These are phyloP conservation scores for Pandemis corylana DNA, from an alignment of 2,888 invertebrate species.

Conservation along the genomic window DNA sequence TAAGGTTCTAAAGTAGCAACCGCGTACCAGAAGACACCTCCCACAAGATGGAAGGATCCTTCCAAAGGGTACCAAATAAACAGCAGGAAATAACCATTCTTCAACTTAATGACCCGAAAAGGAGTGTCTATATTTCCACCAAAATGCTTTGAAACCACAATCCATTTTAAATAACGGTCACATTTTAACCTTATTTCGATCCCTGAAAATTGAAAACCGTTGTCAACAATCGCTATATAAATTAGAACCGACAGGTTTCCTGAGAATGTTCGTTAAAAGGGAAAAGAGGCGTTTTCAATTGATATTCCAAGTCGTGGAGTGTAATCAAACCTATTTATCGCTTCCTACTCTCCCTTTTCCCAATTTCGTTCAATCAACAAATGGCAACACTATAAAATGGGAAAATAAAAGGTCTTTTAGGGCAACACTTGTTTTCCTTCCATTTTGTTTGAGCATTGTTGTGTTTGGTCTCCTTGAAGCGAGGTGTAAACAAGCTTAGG, in stretches of 20 bases:
- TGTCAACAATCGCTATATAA: slow-evolving; percentile 9
- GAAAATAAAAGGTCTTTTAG: slow-evolving; percentile 14
- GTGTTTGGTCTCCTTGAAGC: slow-evolving; percentile 9
- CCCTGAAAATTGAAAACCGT: slow-evolving; percentile 7
- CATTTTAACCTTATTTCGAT: slow-evolving; percentile 18
- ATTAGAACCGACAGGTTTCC: slow-evolving; percentile 26
- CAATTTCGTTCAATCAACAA: slow-evolving; percentile 26
- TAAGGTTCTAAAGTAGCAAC: no score
- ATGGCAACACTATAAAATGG: slow-evolving; percentile 14
- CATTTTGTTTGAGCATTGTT: slow-evolving; percentile 4
- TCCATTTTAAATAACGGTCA: background rate
- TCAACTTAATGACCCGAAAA: slow-evolving; percentile 11
- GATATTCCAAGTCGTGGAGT: slow-evolving; percentile 13
- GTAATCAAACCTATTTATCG: slow-evolving; percentile 34
- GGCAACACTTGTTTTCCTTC: background rate
- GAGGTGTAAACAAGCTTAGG: background rate
- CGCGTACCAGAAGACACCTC: no score
- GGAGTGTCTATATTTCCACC: slow-evolving; percentile 2
- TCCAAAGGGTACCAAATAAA: background rate
- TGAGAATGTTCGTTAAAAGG: background rate
- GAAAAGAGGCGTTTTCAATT: slow-evolving; percentile 10
- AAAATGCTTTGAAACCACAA: slow-evolving; percentile 4
- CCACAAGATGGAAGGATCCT: no score
- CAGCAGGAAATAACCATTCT: slow-evolving; percentile 10
- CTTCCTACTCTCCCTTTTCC: background rate